Conservation (phyloP, 2,113 vertebrate genomes). For the Podocnemis expansa region DNA sequence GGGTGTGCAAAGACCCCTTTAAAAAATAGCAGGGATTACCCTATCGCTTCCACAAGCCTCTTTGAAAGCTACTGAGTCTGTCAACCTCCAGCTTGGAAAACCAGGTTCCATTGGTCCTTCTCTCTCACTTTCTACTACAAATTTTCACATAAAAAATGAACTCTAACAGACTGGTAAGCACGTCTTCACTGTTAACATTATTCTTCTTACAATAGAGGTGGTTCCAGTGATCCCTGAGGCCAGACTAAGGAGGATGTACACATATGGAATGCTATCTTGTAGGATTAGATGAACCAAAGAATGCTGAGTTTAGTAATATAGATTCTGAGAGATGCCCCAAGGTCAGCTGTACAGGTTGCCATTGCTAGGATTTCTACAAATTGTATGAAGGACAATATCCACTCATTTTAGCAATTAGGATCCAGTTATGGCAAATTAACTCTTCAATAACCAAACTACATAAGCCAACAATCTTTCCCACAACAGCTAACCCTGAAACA, state of each 20-base stretch:
- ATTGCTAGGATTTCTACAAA: background rate
- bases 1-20: background rate
- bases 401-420: background rate
- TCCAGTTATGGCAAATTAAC: background rate
- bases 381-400: background rate
- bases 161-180: background rate
- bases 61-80: background rate
- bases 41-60: background rate
- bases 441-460: background rate
- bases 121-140: constrained; percentile 37
- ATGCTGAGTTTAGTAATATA: constrained; percentile 4
- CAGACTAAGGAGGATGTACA: background rate
- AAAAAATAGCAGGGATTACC: background rate
- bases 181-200: constrained; percentile 8
- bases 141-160: constrained; percentile 25
- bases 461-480: background rate
- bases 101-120: background rate
- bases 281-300: background rate
- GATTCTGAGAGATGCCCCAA: background rate
- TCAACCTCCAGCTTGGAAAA: constrained; percentile 29
- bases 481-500: background rate
- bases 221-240: background rate
- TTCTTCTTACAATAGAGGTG: constrained; percentile 23
- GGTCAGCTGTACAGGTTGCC: background rate
- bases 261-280: background rate